Conservation (phyloP, 2,113 vertebrate genomes). For the Microtus oregoni region DNA sequence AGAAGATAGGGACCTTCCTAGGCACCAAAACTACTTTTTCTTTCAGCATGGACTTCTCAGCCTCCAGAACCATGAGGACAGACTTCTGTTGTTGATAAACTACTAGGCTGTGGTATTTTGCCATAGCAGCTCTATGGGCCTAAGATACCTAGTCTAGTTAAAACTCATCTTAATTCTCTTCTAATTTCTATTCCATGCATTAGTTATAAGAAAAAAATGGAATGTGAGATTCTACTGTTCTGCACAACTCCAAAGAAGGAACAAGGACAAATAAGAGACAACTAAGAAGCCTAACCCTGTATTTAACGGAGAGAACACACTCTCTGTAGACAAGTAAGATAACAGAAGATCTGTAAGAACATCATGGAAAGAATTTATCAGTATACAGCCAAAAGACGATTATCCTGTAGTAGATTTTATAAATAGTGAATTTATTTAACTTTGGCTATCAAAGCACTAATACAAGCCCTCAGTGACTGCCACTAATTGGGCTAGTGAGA, state of each 20-base stretch:
- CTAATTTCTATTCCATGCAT: background rate
- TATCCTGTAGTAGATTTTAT: background rate
- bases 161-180: conserved; percentile 23
- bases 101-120: background rate
- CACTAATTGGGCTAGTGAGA: background rate
- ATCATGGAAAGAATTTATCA: background rate
- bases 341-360: background rate
- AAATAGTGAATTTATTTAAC: background rate
- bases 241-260: background rate
- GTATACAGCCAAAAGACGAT: background rate
- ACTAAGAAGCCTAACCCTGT: background rate
- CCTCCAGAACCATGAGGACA: background rate
- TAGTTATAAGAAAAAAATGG: conserved; percentile 11
- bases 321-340: background rate
- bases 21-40: background rate
- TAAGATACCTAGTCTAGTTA: background rate
- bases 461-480: background rate
- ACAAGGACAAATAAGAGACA: background rate
- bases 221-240: background rate
- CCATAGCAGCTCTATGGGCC: background rate
- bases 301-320: background rate
- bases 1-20: background rate
- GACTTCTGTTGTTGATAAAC: background rate
- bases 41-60: background rate
- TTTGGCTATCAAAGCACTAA: background rate